Conservation (phyloP, 1,140 invertebrate genomes). For the Halictus rubicundus region DNA sequence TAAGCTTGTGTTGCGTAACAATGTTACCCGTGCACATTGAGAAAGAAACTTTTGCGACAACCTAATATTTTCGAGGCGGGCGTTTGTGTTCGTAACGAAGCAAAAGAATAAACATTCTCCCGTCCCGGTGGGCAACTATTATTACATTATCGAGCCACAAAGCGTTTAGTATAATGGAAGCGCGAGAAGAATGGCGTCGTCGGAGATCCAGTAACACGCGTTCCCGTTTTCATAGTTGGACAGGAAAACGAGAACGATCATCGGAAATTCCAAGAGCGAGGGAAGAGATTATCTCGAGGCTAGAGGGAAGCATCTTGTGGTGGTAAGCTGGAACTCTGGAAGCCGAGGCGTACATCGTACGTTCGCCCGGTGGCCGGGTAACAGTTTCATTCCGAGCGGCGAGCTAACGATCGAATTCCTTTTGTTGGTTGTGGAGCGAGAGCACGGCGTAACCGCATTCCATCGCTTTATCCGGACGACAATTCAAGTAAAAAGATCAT, state of each 20-base stretch:
- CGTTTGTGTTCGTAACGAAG: too few relatives aligned
- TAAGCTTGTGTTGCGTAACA: too few relatives aligned
- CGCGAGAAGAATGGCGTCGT: background rate
- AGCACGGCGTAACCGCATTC: constrained; percentile 58
- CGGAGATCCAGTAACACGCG: constrained; percentile 3
- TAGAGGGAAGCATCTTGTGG: constrained; percentile 30
- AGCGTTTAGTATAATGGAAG: background rate
- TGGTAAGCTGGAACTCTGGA: constrained; percentile 31
- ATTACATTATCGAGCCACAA: background rate
- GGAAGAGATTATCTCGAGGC: constrained; percentile 43
- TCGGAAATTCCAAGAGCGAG: constrained; percentile 38
- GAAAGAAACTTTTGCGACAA: too few relatives aligned
- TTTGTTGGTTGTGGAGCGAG: constrained; percentile 50
- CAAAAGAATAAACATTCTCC: too few relatives aligned
- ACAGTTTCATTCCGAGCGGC: constrained; percentile 52
- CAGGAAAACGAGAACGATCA: constrained; percentile 44
- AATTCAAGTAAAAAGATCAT: constrained; percentile 59
- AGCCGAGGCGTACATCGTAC: constrained; percentile 31
- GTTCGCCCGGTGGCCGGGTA: constrained; percentile 33
- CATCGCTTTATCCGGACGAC: constrained; percentile 57
- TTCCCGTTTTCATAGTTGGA: constrained; percentile 15
- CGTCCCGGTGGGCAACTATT: background rate
- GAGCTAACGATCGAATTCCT: constrained; percentile 56
- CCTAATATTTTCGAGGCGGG: too few relatives aligned
- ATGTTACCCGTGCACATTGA: too few relatives aligned